These are phyloP conservation scores for Poliocrania exsul DNA, from an alignment of 2,797 vertebrate species.

Conservation along the genomic window DNA sequence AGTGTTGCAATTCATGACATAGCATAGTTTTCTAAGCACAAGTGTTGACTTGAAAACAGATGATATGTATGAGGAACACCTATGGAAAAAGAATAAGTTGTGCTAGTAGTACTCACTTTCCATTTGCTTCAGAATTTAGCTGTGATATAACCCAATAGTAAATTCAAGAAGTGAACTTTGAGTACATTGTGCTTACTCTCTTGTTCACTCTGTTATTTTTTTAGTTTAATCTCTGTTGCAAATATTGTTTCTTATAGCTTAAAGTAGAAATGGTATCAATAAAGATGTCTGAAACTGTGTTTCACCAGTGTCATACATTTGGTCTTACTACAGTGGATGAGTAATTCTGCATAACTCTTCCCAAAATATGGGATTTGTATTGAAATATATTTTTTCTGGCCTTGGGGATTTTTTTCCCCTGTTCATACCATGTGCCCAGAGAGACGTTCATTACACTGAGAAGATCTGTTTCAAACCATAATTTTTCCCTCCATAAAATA, in stretches of 20 bases:
- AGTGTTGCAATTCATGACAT: not conserved
- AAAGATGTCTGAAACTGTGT: not conserved
- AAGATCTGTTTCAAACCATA: not conserved
- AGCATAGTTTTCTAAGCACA: not conserved
- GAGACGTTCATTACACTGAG: not conserved
- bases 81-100: not conserved
- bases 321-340: not conserved
- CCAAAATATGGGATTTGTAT: not conserved
- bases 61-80: not conserved
- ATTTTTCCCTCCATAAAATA: not conserved
- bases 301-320: not conserved
- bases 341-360: not conserved
- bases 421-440: not conserved
- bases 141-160: not conserved
- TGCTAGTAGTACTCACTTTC: not conserved
- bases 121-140: not conserved
- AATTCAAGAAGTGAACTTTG: not conserved
- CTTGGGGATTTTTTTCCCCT: not conserved
- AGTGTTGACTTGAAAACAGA: not conserved
- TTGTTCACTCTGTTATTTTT: not conserved
- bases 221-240: not conserved
- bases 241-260: not conserved
- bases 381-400: not conserved
- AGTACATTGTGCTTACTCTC: not conserved
- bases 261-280: not conserved